Conservation (phyloP, 2,113 vertebrate genomes). For the Toxotes chatareus region DNA sequence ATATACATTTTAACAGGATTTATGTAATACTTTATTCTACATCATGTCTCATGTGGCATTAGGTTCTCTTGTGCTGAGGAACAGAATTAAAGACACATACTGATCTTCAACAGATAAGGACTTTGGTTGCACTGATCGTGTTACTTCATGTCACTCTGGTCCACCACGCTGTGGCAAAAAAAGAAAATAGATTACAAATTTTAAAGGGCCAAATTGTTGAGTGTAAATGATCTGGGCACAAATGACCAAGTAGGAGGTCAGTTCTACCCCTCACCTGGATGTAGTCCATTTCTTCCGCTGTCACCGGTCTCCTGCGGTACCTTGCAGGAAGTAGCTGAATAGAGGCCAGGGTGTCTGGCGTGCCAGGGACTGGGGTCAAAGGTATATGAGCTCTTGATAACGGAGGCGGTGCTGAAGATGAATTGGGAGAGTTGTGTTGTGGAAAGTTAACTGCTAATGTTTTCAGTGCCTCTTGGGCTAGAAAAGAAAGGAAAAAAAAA, state of each 20-base stretch:
- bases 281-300: conserved; percentile 83
- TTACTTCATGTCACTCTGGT: conserved; percentile 78
- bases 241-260: neutral
- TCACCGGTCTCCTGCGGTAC: conserved; percentile 81
- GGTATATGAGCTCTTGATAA: conserved; percentile 63
- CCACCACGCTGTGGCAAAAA: conserved; percentile 81
- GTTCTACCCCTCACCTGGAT: conserved; percentile 79
- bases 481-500: neutral
- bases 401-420: conserved; percentile 43
- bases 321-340: conserved; percentile 79
- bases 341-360: conserved; percentile 77
- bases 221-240: neutral
- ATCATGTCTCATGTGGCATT: conserved; percentile 58
- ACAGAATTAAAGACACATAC: conserved; percentile 51
- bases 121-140: conserved; percentile 47
- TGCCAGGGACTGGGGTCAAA: conserved; percentile 68
- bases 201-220: no score
- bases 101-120: conserved; percentile 61
- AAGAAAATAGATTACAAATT: neutral
- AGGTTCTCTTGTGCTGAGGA: conserved; percentile 60
- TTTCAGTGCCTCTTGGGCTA: conserved; percentile 80
- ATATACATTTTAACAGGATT: conserved; percentile 78
- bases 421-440: conserved; percentile 50
- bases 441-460: conserved; percentile 49
- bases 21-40: conserved; percentile 70